Base-by-base conservation (phyloP, 2,888 invertebrate genomes). In the Elegia similella region DNA sequence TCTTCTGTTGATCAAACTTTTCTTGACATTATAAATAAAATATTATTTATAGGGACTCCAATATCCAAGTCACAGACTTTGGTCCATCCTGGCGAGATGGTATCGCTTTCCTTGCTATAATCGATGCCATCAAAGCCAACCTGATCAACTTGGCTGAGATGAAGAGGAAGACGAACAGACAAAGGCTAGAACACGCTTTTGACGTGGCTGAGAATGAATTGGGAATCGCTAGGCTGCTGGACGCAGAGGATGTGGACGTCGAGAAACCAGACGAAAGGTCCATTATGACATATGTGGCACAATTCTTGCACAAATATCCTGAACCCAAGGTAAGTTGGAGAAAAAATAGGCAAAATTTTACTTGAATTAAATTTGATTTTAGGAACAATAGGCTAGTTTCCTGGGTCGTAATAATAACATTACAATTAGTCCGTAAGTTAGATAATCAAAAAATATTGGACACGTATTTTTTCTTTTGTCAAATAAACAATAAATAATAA, bases 201-300 rank as follows among this genome's bases (percentile, higher is more conserved):
- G 95, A 96, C 76, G 95, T 98, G 32, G 99, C 99, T 17, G 98
- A 99, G 89, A 93, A 92, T 57, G 96, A 98, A 77, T 92, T 99
- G 42, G 98, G 98, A 52, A 98, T 99, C 73, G 96, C 98, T 17
- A 94, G 96, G 70, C 92, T 99, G 10, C 89, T 99, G 56, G 99
- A 99, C 82, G 97, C 98, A 3, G 98, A 98, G 89, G 98, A 98
- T 86, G 98, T 98, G 54, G 98, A 98, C 83, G 98, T 98, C 29
- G 95, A 96, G 30, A 97, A 97, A 80, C 99, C 99, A 5, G 99
- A 99, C 84, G 99, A 99, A 84, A 96, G 97, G 87, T 98, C 98
- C 62, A 97, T 99, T 72, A 99, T 99, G 98, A 99, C 99, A 32
- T 99, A 99, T 84, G 98, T 99, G 62, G 98, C 99, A 43, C 98